Evolutionary conservation across 1,140 invertebrate genomes (phyloP).

Genomic region (Amphibalanus amphitrite): DNA sequence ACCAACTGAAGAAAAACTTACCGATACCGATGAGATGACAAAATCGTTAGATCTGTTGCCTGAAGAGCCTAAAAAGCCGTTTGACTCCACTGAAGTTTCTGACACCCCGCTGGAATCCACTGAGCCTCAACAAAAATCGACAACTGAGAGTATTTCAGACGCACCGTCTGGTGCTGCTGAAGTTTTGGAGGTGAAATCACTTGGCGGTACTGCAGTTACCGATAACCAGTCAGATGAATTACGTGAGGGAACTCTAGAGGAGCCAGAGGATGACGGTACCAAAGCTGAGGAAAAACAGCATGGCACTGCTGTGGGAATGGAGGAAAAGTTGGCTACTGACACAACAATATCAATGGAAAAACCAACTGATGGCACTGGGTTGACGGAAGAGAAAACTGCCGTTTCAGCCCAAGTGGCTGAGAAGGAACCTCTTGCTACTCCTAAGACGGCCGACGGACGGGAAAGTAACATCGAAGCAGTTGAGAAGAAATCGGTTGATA

Average conservation of each 20-base stretch:
- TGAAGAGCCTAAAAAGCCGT: neutral
- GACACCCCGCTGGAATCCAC: neutral
- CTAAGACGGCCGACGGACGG: neutral
- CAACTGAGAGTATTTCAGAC: neutral
- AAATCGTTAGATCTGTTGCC: no score
- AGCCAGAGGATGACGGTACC: neutral
- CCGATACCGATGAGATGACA: no score
- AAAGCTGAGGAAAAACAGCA: neutral
- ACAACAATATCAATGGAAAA: neutral
- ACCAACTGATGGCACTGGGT: neutral
- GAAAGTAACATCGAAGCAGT: neutral
- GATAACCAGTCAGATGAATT: neutral
- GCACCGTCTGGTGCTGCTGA: neutral
- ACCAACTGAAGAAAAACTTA: neutral
- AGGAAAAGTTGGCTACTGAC: neutral
- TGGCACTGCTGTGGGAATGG: neutral
- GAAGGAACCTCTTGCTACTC: neutral
- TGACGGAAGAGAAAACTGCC: neutral
- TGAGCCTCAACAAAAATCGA: neutral
- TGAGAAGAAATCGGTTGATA: no score
- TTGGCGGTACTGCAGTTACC: neutral
- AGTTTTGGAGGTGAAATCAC: neutral
- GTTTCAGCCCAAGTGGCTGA: no score
- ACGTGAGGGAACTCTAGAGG: neutral
- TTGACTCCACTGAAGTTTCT: neutral